Conservation (phyloP, 1,140 invertebrate genomes). For the Cecropterus lyciades region DNA sequence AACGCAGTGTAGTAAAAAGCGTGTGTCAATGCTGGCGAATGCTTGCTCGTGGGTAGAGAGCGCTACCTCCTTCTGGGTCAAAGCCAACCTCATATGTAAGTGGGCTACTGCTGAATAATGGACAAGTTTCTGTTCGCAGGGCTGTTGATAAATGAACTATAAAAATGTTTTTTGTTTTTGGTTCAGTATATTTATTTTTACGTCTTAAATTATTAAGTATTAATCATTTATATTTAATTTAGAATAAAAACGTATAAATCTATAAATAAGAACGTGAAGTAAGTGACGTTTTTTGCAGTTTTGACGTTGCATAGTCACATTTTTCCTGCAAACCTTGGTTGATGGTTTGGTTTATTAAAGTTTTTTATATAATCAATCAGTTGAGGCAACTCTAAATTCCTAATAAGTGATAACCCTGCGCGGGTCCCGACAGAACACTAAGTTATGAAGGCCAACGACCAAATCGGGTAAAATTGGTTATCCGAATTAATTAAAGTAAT, state of each 20-base stretch:
- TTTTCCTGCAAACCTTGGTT: too few relatives aligned
- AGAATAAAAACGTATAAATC: too few relatives aligned
- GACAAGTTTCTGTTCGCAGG: slow-evolving; percentile 13
- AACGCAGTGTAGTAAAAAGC: background rate
- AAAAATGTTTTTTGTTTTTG: background rate
- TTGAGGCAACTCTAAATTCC: background rate
- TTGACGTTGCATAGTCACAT: too few relatives aligned
- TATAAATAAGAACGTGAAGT: too few relatives aligned
- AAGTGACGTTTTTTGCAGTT: too few relatives aligned
- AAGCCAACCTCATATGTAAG: slow-evolving; percentile 26
- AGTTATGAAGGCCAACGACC: slow-evolving; percentile 17
- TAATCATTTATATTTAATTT: too few relatives aligned
- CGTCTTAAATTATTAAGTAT: too few relatives aligned
- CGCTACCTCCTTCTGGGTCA: slow-evolving; percentile 15
- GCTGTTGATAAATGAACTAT: background rate
- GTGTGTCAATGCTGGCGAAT: slow-evolving; percentile 5
- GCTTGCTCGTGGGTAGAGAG: slow-evolving; percentile 12
- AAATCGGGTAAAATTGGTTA: slow-evolving; percentile 24
- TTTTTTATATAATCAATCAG: too few relatives aligned
- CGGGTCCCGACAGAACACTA: background rate
- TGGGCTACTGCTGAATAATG: slow-evolving; percentile 24
- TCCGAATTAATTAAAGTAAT: slow-evolving; percentile 27
- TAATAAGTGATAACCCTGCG: background rate
- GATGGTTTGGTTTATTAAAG: too few relatives aligned
- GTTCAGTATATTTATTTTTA: too few relatives aligned